phyloP scores from a whole-genome alignment of 2,113 vertebrate genomes.

The Ctenodactylus gundi region DNA sequence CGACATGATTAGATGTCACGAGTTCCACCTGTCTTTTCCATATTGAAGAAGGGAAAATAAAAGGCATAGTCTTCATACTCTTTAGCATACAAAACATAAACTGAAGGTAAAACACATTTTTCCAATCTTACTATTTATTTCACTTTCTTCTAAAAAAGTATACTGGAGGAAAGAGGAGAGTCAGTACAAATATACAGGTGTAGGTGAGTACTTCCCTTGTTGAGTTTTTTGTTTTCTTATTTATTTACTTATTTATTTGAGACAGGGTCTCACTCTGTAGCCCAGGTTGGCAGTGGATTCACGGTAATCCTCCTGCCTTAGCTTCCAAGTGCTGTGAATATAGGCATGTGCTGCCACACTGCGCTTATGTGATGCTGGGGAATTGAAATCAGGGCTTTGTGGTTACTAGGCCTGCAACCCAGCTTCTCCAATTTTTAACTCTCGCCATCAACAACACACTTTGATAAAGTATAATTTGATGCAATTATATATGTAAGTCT shows the following conservation, averaged over 20 bases:
- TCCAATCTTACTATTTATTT: background rate
- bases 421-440: conserved; percentile 15
- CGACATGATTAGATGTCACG: background rate
- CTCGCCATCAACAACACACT: background rate
- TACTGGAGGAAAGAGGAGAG: background rate
- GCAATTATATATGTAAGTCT: background rate
- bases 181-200: background rate
- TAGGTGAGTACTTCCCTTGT: too few relatives aligned
- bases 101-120: conserved; percentile 26
- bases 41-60: conserved; percentile 26
- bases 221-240: too few relatives aligned
- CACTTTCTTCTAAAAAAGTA: conserved; percentile 34
- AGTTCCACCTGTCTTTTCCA: background rate
- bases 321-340: too few relatives aligned
- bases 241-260: too few relatives aligned
- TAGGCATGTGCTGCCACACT: too few relatives aligned
- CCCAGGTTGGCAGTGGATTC: too few relatives aligned
- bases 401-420: too few relatives aligned
- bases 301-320: too few relatives aligned
- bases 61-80: background rate
- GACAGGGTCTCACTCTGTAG: too few relatives aligned
- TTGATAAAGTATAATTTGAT: background rate
- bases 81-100: background rate
- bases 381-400: too few relatives aligned
- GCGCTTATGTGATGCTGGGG: too few relatives aligned